Percentiles rank a stretch among this genome's conserved stretches.
Conservation (phyloP, 2,797 vertebrate genomes). For the Coregonus suidteri region DNA sequence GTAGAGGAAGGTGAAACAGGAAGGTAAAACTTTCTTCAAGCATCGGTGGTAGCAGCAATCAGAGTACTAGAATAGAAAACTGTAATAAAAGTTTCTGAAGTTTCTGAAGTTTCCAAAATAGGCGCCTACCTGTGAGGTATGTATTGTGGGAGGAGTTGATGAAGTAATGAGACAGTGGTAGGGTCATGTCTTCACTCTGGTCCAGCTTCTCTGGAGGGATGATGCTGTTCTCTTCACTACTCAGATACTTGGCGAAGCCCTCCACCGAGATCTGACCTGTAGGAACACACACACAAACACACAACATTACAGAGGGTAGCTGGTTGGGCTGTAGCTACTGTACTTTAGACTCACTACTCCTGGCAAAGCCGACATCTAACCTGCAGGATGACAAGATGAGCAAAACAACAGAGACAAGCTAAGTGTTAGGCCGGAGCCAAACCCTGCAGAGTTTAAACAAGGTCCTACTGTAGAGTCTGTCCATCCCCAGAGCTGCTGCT, state of each 20-base stretch:
- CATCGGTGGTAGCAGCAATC: too few relatives aligned
- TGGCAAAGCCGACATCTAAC: too few relatives aligned
- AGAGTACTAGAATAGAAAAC: too few relatives aligned
- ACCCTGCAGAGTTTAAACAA: neutral
- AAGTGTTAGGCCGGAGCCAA: neutral
- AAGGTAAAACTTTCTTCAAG: too few relatives aligned
- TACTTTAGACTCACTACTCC: too few relatives aligned
- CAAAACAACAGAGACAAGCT: neutral
- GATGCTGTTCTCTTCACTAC: slow-evolving; percentile 91
- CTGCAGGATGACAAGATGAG: too few relatives aligned
- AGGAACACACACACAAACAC: neutral
- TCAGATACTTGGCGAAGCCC: slow-evolving; percentile 91
- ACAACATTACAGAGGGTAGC: neutral
- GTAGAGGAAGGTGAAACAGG: too few relatives aligned
- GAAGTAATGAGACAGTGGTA: slow-evolving; percentile 96
- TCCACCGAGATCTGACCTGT: slow-evolving; percentile 96
- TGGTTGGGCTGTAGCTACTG: neutral
- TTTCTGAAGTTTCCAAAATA: neutral
- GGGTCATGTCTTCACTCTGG: slow-evolving; percentile 96
- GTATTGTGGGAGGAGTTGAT: slow-evolving; percentile 99
- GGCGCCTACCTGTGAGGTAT: slow-evolving; percentile 77
- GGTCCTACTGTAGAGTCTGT: too few relatives aligned
- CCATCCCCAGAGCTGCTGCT: neutral
- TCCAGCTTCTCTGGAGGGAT: slow-evolving; percentile 98
- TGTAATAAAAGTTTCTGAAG: too few relatives aligned